Conservation (phyloP, 2,113 vertebrate species). For the Bubalus kerabau region DNA sequence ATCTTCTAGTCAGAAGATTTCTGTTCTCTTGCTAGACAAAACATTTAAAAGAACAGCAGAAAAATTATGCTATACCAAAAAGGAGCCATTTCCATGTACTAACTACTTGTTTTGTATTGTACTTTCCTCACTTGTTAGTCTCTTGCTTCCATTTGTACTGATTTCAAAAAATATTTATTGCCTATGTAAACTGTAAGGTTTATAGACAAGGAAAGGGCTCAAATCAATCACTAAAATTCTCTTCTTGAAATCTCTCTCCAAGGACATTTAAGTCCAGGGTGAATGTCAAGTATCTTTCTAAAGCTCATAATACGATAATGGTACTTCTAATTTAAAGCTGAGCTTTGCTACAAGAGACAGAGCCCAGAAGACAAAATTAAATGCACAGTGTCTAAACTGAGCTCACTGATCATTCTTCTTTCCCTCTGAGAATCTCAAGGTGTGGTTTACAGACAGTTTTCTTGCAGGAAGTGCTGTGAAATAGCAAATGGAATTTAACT, state of each 20-base stretch:
- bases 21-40: constrained; percentile 49
- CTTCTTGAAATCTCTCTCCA: background rate
- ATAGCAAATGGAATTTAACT: constrained; percentile 23
- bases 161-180: background rate
- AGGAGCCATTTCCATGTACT: background rate
- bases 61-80: background rate
- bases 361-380: constrained; percentile 18
- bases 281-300: background rate
- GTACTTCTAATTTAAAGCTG: background rate
- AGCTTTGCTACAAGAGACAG: background rate
- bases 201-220: background rate
- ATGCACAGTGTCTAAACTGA: background rate
- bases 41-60: constrained; percentile 35
- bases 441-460: constrained; percentile 34
- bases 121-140: background rate
- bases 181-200: background rate
- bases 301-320: background rate
- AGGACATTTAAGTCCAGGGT: background rate
- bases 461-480: constrained; percentile 2
- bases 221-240: background rate
- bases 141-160: constrained; percentile 7
- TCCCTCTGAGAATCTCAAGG: background rate
- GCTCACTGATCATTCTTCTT: background rate
- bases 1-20: constrained; percentile 29
- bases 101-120: background rate